Base-by-base conservation (phyloP, 2,797 vertebrate species). In the Periophthalmus magnuspinnatus region DNA sequence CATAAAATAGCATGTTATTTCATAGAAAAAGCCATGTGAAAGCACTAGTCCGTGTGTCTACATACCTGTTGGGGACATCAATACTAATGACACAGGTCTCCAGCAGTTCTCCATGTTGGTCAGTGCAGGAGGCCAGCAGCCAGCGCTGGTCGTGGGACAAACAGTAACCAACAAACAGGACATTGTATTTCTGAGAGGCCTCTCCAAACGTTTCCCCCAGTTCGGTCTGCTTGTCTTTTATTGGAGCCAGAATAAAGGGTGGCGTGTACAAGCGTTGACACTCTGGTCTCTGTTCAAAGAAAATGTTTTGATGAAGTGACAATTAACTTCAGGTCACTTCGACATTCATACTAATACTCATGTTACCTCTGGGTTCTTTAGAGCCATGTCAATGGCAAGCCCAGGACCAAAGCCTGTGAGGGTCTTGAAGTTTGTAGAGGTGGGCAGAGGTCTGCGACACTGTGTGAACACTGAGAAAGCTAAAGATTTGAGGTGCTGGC, bases 21-120 rank as follows among this genome's bases (percentile, higher is more conserved):
- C 9, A 48, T 9, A 13, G 2, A 36, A 52, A 69, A 2, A n/a
- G 1, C 21, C 0, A 71, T 22, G 65, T 11, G 52, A 1, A 21
- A 57, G n/a, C 32, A 55, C 21, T 38, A 2, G 13, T 22, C 19
- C 24, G 5, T 14, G 11, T 1, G 19, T 11, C 14, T n/a, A 34
- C 45, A 0, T 52, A 99, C 98, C 98, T 94, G 91, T 99, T 98
- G 77, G 97, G 98, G 50, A 99, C 96, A 66, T 99, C 96, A 0
- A 99, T 96, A 80, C 95, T 99, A 81, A 99, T 99, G 77, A 99
- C 96, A 89, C 97, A 98, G 2, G 97, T 98, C 94, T 99, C 98
- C 90, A 99, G 92, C 66, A 99, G 93, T 72, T 99, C 98, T 86
- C 97, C 97, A 67, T 97, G 97, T 65, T 99, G 95, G 92, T 99